A percentile compares a stretch with the other conserved stretches of the same genome.
Evolutionary conservation across 2,888 invertebrate genomes (phyloP).

Genomic region (Mimachlamys varia): DNA sequence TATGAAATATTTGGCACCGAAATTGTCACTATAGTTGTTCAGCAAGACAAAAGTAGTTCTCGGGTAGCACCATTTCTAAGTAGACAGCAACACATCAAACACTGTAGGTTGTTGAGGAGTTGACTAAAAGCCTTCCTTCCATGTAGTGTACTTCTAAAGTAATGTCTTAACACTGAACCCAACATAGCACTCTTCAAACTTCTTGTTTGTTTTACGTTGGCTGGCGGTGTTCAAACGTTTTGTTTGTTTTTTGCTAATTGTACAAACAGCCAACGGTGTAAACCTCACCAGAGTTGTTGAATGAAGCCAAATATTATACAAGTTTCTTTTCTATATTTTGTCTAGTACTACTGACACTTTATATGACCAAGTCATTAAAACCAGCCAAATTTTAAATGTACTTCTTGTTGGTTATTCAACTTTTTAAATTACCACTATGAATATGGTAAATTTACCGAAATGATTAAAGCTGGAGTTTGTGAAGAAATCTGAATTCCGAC

Average conservation of each 20-base stretch:
- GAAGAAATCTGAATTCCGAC: not conserved
- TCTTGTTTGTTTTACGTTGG: not conserved
- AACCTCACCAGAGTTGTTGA: constrained; percentile 19
- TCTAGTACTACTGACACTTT: not conserved
- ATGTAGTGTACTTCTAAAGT: not conserved
- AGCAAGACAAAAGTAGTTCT: not conserved
- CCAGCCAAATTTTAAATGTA: not conserved
- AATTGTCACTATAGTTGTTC: not conserved
- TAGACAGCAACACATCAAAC: not conserved
- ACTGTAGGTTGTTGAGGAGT: not conserved
- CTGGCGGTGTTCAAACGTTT: not conserved
- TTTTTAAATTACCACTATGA: not conserved
- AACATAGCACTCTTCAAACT: not conserved
- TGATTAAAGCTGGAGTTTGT: not conserved
- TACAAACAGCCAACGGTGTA: not conserved
- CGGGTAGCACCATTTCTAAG: not conserved
- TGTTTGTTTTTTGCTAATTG: not conserved
- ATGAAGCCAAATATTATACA: not conserved
- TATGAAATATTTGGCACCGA: not conserved
- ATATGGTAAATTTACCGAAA: not conserved
- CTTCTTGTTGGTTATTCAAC: not conserved
- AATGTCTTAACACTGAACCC: not conserved
- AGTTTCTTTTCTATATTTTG: not conserved
- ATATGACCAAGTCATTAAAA: not conserved
- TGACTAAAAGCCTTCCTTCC: not conserved